Evolutionary conservation across 2,888 invertebrate species (phyloP), one percentile per base, ranked within the genome.

Genomic region (Noctua janthina): DNA sequence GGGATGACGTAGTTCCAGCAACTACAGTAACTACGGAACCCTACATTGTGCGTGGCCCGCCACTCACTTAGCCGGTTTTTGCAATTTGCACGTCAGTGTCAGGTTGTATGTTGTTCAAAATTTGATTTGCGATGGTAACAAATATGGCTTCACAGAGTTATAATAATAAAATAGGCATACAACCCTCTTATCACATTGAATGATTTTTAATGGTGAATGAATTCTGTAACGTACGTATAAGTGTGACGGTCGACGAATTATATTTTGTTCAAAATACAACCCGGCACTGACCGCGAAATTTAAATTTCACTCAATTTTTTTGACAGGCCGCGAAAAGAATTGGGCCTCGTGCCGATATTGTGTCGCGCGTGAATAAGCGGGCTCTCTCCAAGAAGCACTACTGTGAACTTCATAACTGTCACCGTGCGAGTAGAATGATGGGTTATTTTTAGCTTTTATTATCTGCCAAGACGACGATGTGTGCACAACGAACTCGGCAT

Each of bases 391-490:
- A 43, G 3, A 46, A n/a, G 7, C 15, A 8, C 8, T 20, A 35
- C 35, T 23, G 64, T 20, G 17, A 64, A 69, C 23, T 46, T 73
- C 67, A 73, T 20, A 10, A 43, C 68, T 23, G 17, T 29, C 15
- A 73, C 20, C 29, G 66, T 29, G 6, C 54, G n/a, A 5, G 49
- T 8, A 71, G 5, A 68, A n/a, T 72, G 20, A 56, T 43, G 23
- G 23, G 23, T 29, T 75, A 54, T 75, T 75, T 54, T 43, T 56
- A 54, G 74, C n/a, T 54, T 23, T 54, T 29, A 70, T 35, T 43
- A 23, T 46, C 75, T 76, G 75, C 54, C 74, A 54, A 74, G 29
- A 56, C 29, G 54, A 29, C 75, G 39, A 74, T 23, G 23, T 46
- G 23, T 29, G 74, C 43, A 39, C 17, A 54, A 54, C 7, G 43